Percentiles rank a stretch among this genome's conserved stretches.
These are phyloP conservation scores for Drosophila mercatorum DNA, from an alignment of 2,888 invertebrate species.

Conservation along the genomic window DNA sequence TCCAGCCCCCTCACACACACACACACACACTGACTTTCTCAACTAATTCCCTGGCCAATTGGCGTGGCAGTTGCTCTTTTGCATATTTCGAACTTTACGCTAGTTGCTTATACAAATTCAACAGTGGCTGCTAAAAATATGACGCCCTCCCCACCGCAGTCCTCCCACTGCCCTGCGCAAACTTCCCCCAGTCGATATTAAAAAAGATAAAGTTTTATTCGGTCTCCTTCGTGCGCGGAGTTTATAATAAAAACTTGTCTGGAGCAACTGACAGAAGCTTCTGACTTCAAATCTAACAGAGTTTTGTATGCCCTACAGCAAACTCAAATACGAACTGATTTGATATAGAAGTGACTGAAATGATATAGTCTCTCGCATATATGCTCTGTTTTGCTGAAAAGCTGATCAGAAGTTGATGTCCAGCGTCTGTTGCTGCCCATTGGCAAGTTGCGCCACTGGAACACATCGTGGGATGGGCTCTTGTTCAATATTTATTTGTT, in stretches of 20 bases:
- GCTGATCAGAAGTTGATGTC: too few relatives aligned
- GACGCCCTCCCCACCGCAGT: neutral
- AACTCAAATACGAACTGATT: neutral
- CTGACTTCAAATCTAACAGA: neutral
- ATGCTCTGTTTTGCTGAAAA: too few relatives aligned
- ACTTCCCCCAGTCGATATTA: slow-evolving; percentile 46
- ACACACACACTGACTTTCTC: neutral
- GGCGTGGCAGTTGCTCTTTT: slow-evolving; percentile 44
- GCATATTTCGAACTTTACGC: slow-evolving; percentile 65
- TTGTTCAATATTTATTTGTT: too few relatives aligned
- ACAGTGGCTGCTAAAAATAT: slow-evolving; percentile 53
- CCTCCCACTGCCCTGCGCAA: neutral
- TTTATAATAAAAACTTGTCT: slow-evolving; percentile 10
- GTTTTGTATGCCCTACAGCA: neutral
- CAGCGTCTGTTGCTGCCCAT: too few relatives aligned
- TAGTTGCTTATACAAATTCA: slow-evolving; percentile 45
- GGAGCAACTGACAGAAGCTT: neutral
- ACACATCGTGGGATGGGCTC: too few relatives aligned
- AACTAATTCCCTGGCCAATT: slow-evolving; percentile 57
- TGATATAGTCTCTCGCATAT: neutral
- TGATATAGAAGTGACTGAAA: neutral
- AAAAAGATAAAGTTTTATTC: slow-evolving; percentile 74
- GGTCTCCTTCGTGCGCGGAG: slow-evolving; percentile 32
- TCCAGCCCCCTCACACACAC: neutral
- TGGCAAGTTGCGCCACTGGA: too few relatives aligned